Conservation (phyloP, 2,797 vertebrate genomes). For the Micropoecilia bifurca region DNA sequence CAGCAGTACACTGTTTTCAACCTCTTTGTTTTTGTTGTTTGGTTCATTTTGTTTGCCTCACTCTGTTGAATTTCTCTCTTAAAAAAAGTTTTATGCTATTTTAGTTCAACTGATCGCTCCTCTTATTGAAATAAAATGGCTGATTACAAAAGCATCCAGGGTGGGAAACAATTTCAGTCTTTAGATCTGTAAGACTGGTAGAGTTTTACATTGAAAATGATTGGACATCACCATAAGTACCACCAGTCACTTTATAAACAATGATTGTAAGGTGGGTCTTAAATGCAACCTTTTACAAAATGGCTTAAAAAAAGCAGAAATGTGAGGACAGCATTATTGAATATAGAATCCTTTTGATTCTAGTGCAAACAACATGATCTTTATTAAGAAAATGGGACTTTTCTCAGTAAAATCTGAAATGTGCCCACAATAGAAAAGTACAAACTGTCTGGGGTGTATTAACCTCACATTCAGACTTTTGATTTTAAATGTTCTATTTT, state of each 20-base stretch:
- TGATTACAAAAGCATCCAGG: background rate
- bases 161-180: background rate
- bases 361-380: constrained; percentile 1
- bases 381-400: constrained; percentile 18
- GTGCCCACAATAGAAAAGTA: constrained; percentile 21
- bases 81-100: background rate
- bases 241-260: background rate
- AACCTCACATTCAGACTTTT: constrained; percentile 12
- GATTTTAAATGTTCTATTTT: constrained; percentile 3
- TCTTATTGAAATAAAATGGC: background rate
- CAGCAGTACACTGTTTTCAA: background rate
- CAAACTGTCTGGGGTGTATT: constrained; percentile 6
- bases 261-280: background rate
- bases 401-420: constrained; percentile 21
- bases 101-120: background rate
- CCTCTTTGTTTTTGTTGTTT: background rate
- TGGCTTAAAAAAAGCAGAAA: background rate
- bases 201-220: background rate
- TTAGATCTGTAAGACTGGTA: background rate
- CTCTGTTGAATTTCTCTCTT: background rate
- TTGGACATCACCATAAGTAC: background rate
- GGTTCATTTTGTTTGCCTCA: background rate
- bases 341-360: background rate
- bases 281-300: background rate
- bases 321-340: background rate